Conservation (phyloP, 2,113 vertebrate genomes). For the Eulemur macaco region DNA sequence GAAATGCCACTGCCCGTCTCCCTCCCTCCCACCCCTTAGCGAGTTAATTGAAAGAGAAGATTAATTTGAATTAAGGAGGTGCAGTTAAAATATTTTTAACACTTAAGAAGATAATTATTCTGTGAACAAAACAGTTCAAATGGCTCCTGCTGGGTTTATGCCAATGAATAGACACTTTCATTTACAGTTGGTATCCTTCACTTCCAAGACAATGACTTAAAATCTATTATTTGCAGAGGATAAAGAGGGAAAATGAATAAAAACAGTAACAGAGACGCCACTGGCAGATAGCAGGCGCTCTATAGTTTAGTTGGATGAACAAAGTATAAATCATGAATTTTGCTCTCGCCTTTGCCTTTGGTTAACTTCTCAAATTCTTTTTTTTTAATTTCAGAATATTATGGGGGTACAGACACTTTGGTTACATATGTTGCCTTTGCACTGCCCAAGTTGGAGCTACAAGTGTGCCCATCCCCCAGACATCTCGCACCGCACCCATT, state of each 20-base stretch:
- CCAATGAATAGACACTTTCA: not conserved
- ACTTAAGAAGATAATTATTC: not conserved
- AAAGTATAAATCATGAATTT: not conserved
- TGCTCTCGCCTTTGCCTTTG: not conserved
- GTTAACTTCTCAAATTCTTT: not conserved
- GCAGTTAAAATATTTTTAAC: not conserved
- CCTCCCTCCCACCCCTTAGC: not conserved
- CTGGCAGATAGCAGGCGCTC: not conserved
- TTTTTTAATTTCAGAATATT: no score
- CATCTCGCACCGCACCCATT: no score
- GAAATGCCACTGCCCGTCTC: not conserved
- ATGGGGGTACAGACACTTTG: no score
- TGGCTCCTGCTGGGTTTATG: not conserved
- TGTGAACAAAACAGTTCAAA: not conserved
- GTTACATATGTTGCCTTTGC: no score
- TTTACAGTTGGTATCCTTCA: not conserved
- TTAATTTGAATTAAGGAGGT: slow-evolving; percentile 42
- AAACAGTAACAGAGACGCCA: no score
- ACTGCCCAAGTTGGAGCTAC: no score
- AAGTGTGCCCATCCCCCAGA: no score
- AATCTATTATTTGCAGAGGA: not conserved
- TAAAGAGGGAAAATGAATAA: not conserved
- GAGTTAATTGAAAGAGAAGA: not conserved
- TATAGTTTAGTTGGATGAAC: not conserved
- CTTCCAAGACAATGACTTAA: not conserved